Evolutionary conservation across 2,888 invertebrate genomes (phyloP).

Genomic region (Smittia aterrima): DNA sequence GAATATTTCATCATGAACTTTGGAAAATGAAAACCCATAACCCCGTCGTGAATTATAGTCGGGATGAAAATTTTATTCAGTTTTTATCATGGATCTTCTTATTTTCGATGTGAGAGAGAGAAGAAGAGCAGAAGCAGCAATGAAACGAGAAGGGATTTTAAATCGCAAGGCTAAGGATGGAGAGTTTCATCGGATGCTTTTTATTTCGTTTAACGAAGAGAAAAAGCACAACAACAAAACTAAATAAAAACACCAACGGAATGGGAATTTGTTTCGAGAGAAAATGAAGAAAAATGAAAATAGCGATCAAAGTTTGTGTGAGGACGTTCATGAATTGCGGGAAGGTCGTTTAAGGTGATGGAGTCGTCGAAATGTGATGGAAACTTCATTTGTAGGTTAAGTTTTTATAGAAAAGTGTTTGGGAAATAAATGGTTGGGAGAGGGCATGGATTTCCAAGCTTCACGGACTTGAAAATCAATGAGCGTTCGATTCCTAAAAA

Average conservation of each 20-base stretch:
- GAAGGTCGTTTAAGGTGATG: no score
- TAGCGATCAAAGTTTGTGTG: slow-evolving; percentile 9
- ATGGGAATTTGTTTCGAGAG: slow-evolving; percentile 1
- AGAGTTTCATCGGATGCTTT: not conserved
- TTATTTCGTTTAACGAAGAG: not conserved
- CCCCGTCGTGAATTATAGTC: slow-evolving; percentile 20
- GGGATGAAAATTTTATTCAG: slow-evolving; percentile 17
- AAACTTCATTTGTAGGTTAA: no score
- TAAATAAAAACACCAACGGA: not conserved
- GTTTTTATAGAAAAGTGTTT: no score
- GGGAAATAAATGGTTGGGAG: no score
- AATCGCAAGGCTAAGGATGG: not conserved
- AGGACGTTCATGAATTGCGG: not conserved
- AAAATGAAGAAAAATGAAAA: not conserved
- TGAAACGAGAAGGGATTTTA: slow-evolving; percentile 1
- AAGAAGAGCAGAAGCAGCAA: not conserved
- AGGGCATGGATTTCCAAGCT: no score
- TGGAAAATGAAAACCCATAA: slow-evolving; percentile 39
- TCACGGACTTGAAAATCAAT: no score
- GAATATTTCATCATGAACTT: slow-evolving; percentile 41
- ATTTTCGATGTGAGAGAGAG: not conserved
- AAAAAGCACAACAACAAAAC: not conserved
- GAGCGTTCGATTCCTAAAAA: no score
- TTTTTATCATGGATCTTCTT: slow-evolving; percentile 1
- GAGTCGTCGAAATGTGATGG: no score